phyloP scores from a whole-genome alignment of 2,797 vertebrate species.

The Poeciliopsis infans region DNA sequence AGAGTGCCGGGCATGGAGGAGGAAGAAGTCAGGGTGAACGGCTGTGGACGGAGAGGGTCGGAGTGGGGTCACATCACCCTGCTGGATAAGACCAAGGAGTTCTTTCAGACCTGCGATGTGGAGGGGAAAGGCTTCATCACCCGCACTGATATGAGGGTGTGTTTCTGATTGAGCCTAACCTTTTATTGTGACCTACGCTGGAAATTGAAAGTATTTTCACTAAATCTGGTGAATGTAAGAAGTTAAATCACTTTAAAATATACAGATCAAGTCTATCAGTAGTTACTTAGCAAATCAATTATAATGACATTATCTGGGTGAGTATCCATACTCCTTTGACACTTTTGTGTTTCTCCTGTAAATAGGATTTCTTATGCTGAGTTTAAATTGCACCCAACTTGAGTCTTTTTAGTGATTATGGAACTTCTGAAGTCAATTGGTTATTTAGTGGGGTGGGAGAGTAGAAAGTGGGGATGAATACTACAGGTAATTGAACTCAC shows the following conservation, averaged over 20 bases:
- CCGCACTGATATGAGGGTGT: constrained; percentile 87
- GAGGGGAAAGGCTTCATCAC: constrained; percentile 91
- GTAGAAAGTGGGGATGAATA: not conserved
- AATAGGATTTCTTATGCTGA: not conserved
- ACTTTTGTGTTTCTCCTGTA: not conserved
- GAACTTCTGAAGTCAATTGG: not conserved
- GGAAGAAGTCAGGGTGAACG: constrained; percentile 55
- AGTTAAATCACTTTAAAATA: not conserved
- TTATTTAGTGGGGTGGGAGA: not conserved
- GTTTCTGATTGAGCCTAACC: constrained; percentile 1
- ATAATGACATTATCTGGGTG: not conserved
- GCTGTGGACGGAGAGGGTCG: constrained; percentile 44
- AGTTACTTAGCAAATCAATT: not conserved
- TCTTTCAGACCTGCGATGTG: constrained; percentile 91
- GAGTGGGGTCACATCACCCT: constrained; percentile 68
- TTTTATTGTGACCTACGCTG: not conserved
- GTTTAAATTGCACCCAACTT: not conserved
- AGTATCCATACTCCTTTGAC: not conserved
- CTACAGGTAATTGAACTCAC: not conserved
- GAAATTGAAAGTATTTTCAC: not conserved
- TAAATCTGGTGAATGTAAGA: not conserved
- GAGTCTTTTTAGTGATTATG: not conserved
- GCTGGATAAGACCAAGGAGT: constrained; percentile 87
- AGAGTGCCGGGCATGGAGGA: constrained; percentile 63
- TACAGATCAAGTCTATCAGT: not conserved